Percentiles rank a stretch among this genome's conserved stretches.
phyloP scores from a whole-genome alignment of 2,888 invertebrate genomes.

The Scaptomyza parva region DNA sequence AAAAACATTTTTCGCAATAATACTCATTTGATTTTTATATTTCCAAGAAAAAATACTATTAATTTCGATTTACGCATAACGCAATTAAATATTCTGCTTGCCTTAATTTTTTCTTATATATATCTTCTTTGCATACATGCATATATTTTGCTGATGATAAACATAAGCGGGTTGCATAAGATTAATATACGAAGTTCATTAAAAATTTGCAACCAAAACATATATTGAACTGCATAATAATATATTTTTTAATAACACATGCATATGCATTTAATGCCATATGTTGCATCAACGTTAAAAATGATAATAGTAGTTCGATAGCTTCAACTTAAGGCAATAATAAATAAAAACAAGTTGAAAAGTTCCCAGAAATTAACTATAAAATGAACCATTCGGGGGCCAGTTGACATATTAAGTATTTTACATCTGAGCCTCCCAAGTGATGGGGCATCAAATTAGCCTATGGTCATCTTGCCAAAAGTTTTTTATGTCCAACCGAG shows the following conservation, averaged over 20 bases:
- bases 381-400: neutral
- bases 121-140: neutral
- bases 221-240: neutral
- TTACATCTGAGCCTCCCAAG: constrained; percentile 9
- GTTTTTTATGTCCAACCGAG: neutral
- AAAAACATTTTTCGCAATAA: neutral
- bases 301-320: too few species aligned
- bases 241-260: neutral
- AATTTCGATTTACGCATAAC: neutral
- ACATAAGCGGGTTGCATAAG: neutral
- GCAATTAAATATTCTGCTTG: neutral
- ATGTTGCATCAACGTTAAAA: too few species aligned
- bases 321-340: neutral
- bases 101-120: neutral
- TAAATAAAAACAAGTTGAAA: neutral
- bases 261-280: neutral
- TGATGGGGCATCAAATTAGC: constrained; percentile 24
- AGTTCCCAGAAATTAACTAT: too few species aligned
- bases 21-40: too few species aligned
- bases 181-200: neutral
- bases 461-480: constrained; percentile 7
- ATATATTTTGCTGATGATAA: neutral
- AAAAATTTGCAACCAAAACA: neutral
- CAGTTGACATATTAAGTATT: constrained; percentile 23
- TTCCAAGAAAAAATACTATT: too few species aligned